Base-by-base conservation (phyloP, 2,888 invertebrate species). In the Stenichneumon culpator region DNA sequence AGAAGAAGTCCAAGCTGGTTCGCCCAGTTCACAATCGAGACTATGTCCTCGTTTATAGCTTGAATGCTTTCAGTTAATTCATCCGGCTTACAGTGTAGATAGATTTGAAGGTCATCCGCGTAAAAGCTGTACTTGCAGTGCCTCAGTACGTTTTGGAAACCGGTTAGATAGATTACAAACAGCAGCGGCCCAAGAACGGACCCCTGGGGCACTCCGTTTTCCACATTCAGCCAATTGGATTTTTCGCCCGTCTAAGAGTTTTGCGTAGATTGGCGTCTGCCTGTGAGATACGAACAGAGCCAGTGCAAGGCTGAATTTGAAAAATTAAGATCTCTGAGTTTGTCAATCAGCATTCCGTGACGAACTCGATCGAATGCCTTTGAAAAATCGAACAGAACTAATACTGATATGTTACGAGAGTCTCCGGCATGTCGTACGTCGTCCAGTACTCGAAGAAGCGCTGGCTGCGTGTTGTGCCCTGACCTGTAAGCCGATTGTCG, bases 291-390 rank as follows among this genome's bases (percentile, higher is more conserved):
- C 95, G 94, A 32, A 5, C 28, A 32, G 28, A 32, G 28, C 28
- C 28, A 32, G 3, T 32, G 28, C 3, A 32, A 0, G 11, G 95
- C 94, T 86, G 94, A 94, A 4, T 94, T 94, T 28, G 95, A 94
- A 22, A 87, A 86, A 0, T 88, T 86, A 16, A 87, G 79, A 11
- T 69, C 69, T 0, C 19, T 16, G 2, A 90, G n/a, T 63, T 89
- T 90, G 0, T 79, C 28, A 0, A 90, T n/a, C 0, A 90, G 78
- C 4, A 89, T 50, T 90, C 32, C 0, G 89, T 89, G 9, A 87
- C 82, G 28, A 32, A 32, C 28, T 0, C 28, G 28, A 5, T 32
- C 28, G 5, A 32, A 32, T 0, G 28, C 28, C 5, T 32, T 32
- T 0, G 28, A 32, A 32, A 32, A 32, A 4, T 32, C 28, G 3